Conservation (phyloP, 2,113 vertebrate species). For the Oncorhynchus keta region DNA sequence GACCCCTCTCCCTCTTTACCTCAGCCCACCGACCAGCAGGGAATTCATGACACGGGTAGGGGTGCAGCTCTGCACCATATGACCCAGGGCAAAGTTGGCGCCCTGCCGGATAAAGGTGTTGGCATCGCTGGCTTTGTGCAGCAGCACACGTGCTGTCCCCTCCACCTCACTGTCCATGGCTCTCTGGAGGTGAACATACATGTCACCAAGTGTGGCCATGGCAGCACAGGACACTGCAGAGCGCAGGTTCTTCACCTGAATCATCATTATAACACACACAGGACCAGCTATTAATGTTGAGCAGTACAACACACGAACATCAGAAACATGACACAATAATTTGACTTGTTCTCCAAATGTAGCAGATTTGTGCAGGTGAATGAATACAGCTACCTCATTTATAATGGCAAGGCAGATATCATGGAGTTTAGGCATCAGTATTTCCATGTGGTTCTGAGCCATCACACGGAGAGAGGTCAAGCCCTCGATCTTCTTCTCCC, state of each 20-base stretch:
- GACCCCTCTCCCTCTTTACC: constrained; percentile 78
- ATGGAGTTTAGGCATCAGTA: too few relatives aligned
- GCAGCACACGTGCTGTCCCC: constrained; percentile 73
- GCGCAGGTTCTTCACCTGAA: constrained; percentile 83
- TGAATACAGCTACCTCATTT: constrained; percentile 65
- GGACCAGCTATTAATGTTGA: constrained; percentile 37
- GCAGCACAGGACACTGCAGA: constrained; percentile 82
- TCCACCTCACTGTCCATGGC: constrained; percentile 83
- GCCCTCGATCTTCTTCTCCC: constrained; percentile 81
- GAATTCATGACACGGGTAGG: constrained; percentile 74
- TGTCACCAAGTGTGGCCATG: constrained; percentile 79
- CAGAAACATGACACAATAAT: too few relatives aligned
- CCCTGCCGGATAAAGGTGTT: constrained; percentile 83
- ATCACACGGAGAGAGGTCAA: constrained; percentile 75
- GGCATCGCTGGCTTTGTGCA: constrained; percentile 81
- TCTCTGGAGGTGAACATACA: constrained; percentile 79
- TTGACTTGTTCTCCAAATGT: too few relatives aligned
- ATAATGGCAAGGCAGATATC: constrained; percentile 69
- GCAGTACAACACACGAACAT: too few relatives aligned
- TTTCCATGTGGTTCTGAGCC: constrained; percentile 58
- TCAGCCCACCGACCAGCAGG: constrained; percentile 56
- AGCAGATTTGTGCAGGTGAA: too few relatives aligned
- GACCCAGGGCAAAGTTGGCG: constrained; percentile 76
- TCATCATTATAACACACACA: not conserved
- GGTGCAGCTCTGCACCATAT: constrained; percentile 77